Conservation (phyloP, 2,888 invertebrate genomes). For the Acrobasis repandana region DNA sequence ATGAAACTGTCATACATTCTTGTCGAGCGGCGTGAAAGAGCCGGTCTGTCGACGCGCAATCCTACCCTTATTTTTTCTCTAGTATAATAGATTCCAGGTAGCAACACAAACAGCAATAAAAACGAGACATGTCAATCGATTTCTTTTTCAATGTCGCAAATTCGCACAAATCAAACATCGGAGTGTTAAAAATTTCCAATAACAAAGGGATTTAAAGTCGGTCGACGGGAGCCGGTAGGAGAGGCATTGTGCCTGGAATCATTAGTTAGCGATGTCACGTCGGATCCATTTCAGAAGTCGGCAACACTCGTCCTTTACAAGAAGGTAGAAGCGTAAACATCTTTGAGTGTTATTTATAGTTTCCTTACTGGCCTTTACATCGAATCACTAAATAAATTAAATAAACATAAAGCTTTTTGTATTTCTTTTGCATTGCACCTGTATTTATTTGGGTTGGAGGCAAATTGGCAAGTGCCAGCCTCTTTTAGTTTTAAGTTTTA, state of each 20-base stretch:
- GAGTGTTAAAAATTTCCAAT: conserved; percentile 76
- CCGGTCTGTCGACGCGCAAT: conserved; percentile 57
- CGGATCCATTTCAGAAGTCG: conserved; percentile 51
- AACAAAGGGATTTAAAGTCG: conserved; percentile 68
- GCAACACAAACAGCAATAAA: conserved; percentile 78
- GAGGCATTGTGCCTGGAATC: conserved; percentile 65
- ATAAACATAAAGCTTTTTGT: conserved; percentile 47
- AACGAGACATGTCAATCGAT: conserved; percentile 79
- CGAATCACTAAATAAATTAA: conserved; percentile 23
- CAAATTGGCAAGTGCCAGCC: not conserved
- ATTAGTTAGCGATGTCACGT: conserved; percentile 76
- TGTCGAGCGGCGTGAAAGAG: conserved; percentile 52
- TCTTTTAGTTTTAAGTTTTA: too few relatives aligned
- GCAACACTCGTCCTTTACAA: conserved; percentile 65
- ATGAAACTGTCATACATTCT: conserved; percentile 64
- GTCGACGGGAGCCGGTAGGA: conserved; percentile 60
- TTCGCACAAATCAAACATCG: conserved; percentile 81
- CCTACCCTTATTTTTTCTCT: conserved; percentile 61
- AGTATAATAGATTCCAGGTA: conserved; percentile 69
- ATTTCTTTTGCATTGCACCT: conserved; percentile 40
- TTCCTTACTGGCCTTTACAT: conserved; percentile 28
- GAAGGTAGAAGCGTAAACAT: conserved; percentile 74
- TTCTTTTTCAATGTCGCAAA: conserved; percentile 67
- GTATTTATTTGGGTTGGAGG: conserved; percentile 35
- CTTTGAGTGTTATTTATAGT: conserved; percentile 65